Evolutionary conservation across 1,140 invertebrate genomes (phyloP), one percentile per base, ranked within the genome.

Genomic region (Brachystomella parvula): DNA sequence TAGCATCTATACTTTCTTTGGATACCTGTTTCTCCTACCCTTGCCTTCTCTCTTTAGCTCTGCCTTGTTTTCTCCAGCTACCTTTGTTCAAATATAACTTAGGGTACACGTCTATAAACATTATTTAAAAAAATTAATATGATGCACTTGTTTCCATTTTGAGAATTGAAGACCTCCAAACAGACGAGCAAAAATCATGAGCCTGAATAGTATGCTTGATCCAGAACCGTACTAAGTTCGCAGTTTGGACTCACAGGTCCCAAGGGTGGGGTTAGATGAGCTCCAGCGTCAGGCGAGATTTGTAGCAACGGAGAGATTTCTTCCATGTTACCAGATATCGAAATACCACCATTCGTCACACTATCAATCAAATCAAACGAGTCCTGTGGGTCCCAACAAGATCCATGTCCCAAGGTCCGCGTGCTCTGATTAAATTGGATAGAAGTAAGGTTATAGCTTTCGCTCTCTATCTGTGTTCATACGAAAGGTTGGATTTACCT

Each of bases 141-240:
- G n/a, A n/a, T n/a, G n/a, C n/a, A n/a, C n/a, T n/a, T n/a, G n/a
- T n/a, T n/a, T n/a, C n/a, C n/a, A n/a, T n/a, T n/a, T n/a, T n/a
- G n/a, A n/a, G n/a, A n/a, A n/a, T n/a, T n/a, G n/a, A n/a, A n/a
- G n/a, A n/a, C n/a, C n/a, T n/a, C n/a, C n/a, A n/a, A n/a, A n/a
- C n/a, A n/a, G n/a, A n/a, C n/a, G n/a, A n/a, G n/a, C n/a, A n/a
- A n/a, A n/a, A n/a, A n/a, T n/a, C n/a, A n/a, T n/a, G n/a, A n/a
- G n/a, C n/a, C n/a, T n/a, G n/a, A n/a, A n/a, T n/a, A n/a, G n/a
- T 71, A 73, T 30, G 71, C 71, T 63, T 73, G 71, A 53, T 73
- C 71, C 53, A 73, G 28, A 17, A 73, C 71, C n/a, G 71, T 69
- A 67, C 68, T 73, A 28, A 73, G 44, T 58, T 70, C 71, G 30